These are phyloP conservation scores for Xenopus petersii DNA, from an alignment of 2,797 vertebrate genomes.

Conservation along the genomic window DNA sequence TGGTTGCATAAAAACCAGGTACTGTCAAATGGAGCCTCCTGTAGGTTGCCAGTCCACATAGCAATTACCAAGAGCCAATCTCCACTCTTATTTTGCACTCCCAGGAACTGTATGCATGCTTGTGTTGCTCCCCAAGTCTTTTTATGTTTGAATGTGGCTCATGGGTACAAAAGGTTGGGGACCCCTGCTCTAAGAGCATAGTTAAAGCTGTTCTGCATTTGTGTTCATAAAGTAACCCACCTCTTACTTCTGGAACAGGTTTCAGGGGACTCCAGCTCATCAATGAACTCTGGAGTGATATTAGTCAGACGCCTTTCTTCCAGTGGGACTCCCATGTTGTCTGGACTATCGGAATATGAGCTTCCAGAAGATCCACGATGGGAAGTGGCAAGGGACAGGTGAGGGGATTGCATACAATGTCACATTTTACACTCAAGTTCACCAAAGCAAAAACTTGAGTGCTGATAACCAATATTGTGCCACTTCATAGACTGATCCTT, in stretches of 20 bases:
- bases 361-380: conserved; percentile 95
- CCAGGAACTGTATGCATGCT: too few relatives aligned
- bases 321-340: conserved; percentile 91
- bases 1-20: too few relatives aligned
- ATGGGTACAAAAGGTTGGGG: too few relatives aligned
- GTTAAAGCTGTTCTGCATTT: background rate
- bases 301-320: conserved; percentile 91
- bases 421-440: too few relatives aligned
- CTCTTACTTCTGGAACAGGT: conserved; percentile 69
- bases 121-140: too few relatives aligned
- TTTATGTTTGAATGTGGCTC: too few relatives aligned
- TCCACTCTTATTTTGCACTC: too few relatives aligned
- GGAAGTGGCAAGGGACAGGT: conserved; percentile 90
- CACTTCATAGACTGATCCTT: conserved; percentile 77
- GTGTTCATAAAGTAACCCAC: conserved; percentile 63
- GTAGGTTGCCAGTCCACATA: too few relatives aligned
- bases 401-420: conserved; percentile 1
- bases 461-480: background rate
- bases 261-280: conserved; percentile 92
- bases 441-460: too few relatives aligned
- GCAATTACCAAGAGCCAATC: too few relatives aligned
- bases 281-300: conserved; percentile 92
- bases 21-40: too few relatives aligned
- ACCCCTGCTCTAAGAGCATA: background rate
- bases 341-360: conserved; percentile 93